These are phyloP conservation scores for Pantelozetes paolii DNA, from an alignment of 2,888 invertebrate species.

Conservation along the genomic window DNA sequence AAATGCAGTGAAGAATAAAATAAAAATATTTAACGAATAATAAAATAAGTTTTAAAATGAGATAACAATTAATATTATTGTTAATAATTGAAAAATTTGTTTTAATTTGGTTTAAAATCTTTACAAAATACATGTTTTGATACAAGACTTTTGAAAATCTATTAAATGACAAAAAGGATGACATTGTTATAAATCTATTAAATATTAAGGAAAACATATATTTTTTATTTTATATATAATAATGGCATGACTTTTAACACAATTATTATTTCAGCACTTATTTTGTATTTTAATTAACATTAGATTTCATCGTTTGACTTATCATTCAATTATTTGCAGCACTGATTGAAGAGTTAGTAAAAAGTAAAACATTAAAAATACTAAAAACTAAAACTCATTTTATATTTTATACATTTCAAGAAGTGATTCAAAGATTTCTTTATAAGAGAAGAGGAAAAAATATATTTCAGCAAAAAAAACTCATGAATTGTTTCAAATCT, in stretches of 20 bases:
- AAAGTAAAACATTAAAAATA: too few relatives aligned
- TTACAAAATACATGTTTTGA: slow-evolving; percentile 14
- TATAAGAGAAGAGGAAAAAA: too few relatives aligned
- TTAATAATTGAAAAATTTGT: background rate
- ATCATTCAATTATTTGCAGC: too few relatives aligned
- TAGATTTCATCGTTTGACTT: too few relatives aligned
- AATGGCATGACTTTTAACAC: background rate
- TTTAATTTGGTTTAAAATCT: slow-evolving; percentile 7
- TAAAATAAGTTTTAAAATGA: background rate
- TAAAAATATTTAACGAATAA: background rate
- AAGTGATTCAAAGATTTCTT: too few relatives aligned
- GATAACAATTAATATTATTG: background rate
- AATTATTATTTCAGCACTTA: background rate
- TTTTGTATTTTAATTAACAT: too few relatives aligned
- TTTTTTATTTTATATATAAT: background rate
- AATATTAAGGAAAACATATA: background rate
- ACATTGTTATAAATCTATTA: background rate
- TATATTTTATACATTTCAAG: too few relatives aligned
- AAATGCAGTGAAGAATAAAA: background rate
- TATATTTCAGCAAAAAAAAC: too few relatives aligned
- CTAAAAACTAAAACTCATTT: too few relatives aligned
- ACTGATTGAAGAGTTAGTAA: too few relatives aligned
- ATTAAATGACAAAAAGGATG: background rate
- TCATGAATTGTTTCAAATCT: too few relatives aligned
- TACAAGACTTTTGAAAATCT: slow-evolving; percentile 4